Percentiles rank a stretch among this genome's conserved stretches.
Conservation (phyloP, 2,113 vertebrate genomes). For the Mellivora capensis region DNA sequence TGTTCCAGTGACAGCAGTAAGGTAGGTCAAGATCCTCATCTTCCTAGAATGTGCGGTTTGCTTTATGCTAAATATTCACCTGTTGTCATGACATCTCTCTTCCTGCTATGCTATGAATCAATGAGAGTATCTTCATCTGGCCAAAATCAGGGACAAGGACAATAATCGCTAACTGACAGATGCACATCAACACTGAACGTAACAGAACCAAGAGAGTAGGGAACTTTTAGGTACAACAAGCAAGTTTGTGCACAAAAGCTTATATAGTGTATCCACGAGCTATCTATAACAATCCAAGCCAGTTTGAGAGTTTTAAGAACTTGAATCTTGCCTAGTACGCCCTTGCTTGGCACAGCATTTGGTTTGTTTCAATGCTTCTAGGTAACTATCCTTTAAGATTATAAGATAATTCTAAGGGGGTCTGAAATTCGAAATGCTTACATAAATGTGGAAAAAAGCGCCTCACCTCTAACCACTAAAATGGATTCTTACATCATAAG, state of each 20-base stretch:
- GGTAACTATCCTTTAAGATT: background rate
- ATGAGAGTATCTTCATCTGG: background rate
- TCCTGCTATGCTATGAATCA: background rate
- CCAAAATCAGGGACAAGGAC: background rate
- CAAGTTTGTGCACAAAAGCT: background rate
- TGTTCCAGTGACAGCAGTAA: background rate
- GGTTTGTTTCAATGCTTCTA: background rate
- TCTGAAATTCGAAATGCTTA: background rate
- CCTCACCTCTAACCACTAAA: background rate
- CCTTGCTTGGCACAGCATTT: background rate
- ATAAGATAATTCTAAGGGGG: background rate
- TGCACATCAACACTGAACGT: background rate
- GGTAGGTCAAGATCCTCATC: background rate
- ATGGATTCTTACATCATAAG: background rate
- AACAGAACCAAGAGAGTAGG: background rate
- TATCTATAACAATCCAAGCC: background rate
- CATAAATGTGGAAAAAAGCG: background rate
- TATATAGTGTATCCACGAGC: accelerated
- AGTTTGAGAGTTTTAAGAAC: background rate
- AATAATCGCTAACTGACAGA: background rate
- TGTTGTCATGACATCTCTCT: background rate
- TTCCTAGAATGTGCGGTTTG: background rate
- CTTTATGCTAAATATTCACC: background rate
- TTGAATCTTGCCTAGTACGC: background rate
- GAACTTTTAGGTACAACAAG: background rate